Conservation (phyloP, 1,140 invertebrate species). For the Drosophila nannoptera region DNA sequence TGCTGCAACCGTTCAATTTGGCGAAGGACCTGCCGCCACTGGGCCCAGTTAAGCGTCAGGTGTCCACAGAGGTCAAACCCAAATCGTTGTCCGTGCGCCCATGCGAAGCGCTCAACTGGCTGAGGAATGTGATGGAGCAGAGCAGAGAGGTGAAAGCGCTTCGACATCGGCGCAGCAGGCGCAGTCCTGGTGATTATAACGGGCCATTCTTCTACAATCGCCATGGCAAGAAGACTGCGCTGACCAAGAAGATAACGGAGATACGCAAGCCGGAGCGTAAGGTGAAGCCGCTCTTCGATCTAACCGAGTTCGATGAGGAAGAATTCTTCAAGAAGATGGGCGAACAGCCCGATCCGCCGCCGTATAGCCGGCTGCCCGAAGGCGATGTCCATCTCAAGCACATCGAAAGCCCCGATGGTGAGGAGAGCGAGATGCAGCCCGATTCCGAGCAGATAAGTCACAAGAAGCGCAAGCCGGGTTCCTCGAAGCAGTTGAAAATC, state of each 20-base stretch:
- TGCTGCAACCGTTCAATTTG: conserved; percentile 48
- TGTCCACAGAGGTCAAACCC: neutral
- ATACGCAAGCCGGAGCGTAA: conserved; percentile 71
- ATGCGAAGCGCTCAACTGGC: conserved; percentile 51
- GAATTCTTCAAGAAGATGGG: conserved; percentile 73
- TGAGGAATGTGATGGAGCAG: conserved; percentile 52
- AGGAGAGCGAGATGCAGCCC: conserved; percentile 49
- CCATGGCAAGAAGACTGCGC: conserved; percentile 50
- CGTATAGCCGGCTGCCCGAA: conserved; percentile 60
- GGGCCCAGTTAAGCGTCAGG: conserved; percentile 41
- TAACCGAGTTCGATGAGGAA: conserved; percentile 71
- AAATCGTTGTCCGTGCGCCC: conserved; percentile 28
- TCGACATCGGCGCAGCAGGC: conserved; percentile 33
- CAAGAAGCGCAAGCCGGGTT: conserved; percentile 27
- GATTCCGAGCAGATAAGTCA: conserved; percentile 35
- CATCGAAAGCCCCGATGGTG: conserved; percentile 63
- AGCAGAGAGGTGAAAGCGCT: conserved; percentile 34
- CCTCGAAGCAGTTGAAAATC: conserved; percentile 51
- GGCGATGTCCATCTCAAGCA: conserved; percentile 70
- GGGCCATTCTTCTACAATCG: conserved; percentile 66
- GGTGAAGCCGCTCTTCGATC: conserved; percentile 55
- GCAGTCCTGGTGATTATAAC: conserved; percentile 43
- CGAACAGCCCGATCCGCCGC: conserved; percentile 54
- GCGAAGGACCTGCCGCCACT: neutral
- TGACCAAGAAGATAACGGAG: conserved; percentile 74